Percentiles rank a stretch among this genome's conserved stretches.
Conservation (phyloP, 2,113 vertebrate genomes). For the Bos taurus region ARS-UCD2.0 NC_037333.1:117210001-117210500, state of each 20-base stretch:
- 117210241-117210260: background rate
- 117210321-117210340: background rate
- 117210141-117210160: too few species aligned
- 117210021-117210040: too few species aligned
- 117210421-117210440: background rate
- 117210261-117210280: background rate
- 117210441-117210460: background rate
- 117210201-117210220: accelerated
- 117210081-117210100: background rate
- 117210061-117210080: background rate
- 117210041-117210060: accelerated
- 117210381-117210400: background rate
- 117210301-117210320: background rate
- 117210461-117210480: background rate
- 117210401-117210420: background rate
- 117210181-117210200: background rate
- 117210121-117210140: background rate
- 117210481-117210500: background rate
- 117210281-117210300: background rate
- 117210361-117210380: background rate
- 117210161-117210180: background rate
- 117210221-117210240: background rate
- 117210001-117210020: accelerated
- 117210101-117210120: background rate
- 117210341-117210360: background rate